phyloP scores from a whole-genome alignment of 2,113 vertebrate genomes.

The Ranitomeya variabilis region DNA sequence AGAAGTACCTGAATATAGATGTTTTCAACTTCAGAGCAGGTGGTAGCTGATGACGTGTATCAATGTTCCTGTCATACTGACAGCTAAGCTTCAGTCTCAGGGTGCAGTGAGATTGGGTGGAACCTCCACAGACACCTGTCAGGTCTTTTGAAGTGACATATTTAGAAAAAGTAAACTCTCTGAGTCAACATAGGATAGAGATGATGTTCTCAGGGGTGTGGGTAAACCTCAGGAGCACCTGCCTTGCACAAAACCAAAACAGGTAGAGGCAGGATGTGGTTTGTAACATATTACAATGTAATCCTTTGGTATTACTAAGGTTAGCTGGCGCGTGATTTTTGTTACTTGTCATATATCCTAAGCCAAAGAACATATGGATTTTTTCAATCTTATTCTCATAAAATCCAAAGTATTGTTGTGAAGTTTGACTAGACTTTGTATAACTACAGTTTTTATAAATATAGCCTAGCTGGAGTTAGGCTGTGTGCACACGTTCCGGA shows the following conservation, averaged over 20 bases:
- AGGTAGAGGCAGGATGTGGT: conserved; percentile 22
- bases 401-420: neutral
- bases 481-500: too few species aligned
- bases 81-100: neutral
- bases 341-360: neutral
- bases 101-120: neutral
- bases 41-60: neutral
- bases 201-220: conserved; percentile 39
- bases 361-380: neutral
- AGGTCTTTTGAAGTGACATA: conserved; percentile 29
- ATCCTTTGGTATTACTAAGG: neutral
- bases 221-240: conserved; percentile 17
- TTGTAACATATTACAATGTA: conserved; percentile 21
- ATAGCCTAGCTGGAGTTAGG: too few species aligned
- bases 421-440: neutral
- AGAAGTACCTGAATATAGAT: too few species aligned
- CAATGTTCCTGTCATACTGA: neutral
- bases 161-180: conserved; percentile 1
- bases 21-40: neutral
- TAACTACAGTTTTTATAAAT: too few species aligned
- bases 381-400: neutral
- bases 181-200: conserved; percentile 25
- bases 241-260: conserved; percentile 10
- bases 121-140: neutral
- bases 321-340: neutral